Conservation (phyloP, 2,113 vertebrate genomes). For the Sceloporus undulatus region DNA sequence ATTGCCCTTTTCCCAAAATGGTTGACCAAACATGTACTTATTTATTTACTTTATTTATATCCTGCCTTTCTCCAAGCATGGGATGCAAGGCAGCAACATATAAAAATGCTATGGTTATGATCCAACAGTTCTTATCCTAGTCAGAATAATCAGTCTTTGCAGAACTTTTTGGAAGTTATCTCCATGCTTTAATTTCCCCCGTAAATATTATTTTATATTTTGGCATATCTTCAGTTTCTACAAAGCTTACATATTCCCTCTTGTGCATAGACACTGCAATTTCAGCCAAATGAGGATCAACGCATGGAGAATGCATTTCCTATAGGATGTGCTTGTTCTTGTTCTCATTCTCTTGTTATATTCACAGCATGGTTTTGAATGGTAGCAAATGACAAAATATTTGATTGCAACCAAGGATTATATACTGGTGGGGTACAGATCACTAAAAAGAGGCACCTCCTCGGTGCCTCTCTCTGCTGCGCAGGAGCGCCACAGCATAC, state of each 20-base stretch:
- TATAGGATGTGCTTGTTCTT: neutral
- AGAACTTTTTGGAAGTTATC: neutral
- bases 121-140: neutral
- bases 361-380: neutral
- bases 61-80: too few relatives aligned
- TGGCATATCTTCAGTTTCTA: neutral
- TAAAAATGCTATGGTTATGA: neutral
- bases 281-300: neutral
- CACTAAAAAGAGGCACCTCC: too few relatives aligned
- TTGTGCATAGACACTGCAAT: neutral
- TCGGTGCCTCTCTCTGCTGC: too few relatives aligned
- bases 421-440: too few relatives aligned
- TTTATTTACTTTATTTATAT: too few relatives aligned
- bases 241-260: neutral
- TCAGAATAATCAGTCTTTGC: neutral
- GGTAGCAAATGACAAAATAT: neutral
- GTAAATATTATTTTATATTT: neutral
- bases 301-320: neutral
- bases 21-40: neutral
- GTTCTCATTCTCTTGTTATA: neutral
- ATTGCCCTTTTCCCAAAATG: neutral
- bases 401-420: neutral
- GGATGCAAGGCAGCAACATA: too few relatives aligned
- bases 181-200: too few relatives aligned
- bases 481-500: too few relatives aligned